Percentiles rank a stretch among this genome's conserved stretches.
Conservation (phyloP, 2,113 vertebrate genomes). For the Psettodes erumei region DNA sequence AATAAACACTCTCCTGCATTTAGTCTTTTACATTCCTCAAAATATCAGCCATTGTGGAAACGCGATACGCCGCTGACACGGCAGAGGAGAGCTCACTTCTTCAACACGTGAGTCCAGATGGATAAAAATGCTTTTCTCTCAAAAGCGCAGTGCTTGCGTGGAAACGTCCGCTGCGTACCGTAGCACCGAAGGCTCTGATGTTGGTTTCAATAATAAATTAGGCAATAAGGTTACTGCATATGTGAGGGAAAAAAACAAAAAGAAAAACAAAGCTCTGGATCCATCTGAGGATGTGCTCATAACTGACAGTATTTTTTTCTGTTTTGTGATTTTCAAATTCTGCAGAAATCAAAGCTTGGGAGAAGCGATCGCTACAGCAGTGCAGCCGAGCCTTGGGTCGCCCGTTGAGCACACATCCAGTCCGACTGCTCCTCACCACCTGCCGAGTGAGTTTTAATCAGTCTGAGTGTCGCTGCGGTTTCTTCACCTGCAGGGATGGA, state of each 20-base stretch:
- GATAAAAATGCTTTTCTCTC: constrained; percentile 42
- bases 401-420: constrained; percentile 39
- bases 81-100: constrained; percentile 51
- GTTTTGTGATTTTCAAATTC: constrained; percentile 35
- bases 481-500: constrained; percentile 35
- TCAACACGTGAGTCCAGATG: constrained; percentile 34
- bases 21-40: constrained; percentile 64
- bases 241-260: constrained; percentile 35
- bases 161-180: constrained; percentile 26
- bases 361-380: constrained; percentile 63
- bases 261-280: no score
- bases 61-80: constrained; percentile 38
- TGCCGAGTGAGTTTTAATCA: constrained; percentile 33
- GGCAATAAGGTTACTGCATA: constrained; percentile 53
- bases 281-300: constrained; percentile 26
- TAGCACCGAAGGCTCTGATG: constrained; percentile 44
- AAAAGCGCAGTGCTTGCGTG: constrained; percentile 38
- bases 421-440: constrained; percentile 28
- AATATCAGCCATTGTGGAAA: constrained; percentile 48
- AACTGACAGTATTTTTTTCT: constrained; percentile 35
- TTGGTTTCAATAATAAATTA: constrained; percentile 72
- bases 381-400: constrained; percentile 53
- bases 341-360: constrained; percentile 62
- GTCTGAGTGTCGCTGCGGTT: constrained; percentile 46
- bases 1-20: constrained; percentile 50